phyloP scores from a whole-genome alignment of 2,888 invertebrate species.

The Aplocera efformata region DNA sequence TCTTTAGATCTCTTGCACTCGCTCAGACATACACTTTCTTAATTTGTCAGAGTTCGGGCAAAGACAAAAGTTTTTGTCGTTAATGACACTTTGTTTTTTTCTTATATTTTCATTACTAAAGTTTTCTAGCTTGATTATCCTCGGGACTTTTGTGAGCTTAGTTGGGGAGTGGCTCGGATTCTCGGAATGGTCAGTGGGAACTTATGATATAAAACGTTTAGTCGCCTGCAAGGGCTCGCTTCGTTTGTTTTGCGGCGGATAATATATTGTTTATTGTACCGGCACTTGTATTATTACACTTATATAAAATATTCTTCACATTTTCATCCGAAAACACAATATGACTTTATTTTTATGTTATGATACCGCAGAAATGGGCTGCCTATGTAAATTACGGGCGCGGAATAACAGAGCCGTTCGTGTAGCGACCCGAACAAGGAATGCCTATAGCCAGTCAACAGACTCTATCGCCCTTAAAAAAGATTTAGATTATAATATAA shows the following conservation, averaged over 20 bases:
- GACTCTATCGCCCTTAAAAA: background rate
- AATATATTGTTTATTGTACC: too few species aligned
- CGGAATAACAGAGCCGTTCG: slow-evolving; percentile 16
- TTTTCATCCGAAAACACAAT: too few species aligned
- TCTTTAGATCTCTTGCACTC: slow-evolving; percentile 17
- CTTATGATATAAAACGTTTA: too few species aligned
- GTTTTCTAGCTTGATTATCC: slow-evolving; percentile 17
- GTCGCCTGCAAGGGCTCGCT: too few species aligned
- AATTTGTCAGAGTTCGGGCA: slow-evolving; percentile 59
- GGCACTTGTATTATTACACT: too few species aligned
- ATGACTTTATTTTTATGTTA: too few species aligned
- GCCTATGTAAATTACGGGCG: slow-evolving; percentile 14
- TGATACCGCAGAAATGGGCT: background rate
- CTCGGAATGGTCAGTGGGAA: too few species aligned
- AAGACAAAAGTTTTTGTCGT: slow-evolving; percentile 49
- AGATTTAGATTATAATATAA: too few species aligned
- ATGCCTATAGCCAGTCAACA: slow-evolving; percentile 15
- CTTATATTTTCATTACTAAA: slow-evolving; percentile 48
- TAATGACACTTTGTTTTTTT: slow-evolving; percentile 53
- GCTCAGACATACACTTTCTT: slow-evolving; percentile 42
- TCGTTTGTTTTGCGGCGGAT: too few species aligned
- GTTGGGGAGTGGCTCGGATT: too few species aligned
- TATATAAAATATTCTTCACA: too few species aligned
- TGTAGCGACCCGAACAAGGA: slow-evolving; percentile 3
- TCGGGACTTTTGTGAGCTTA: background rate